Base-by-base conservation (phyloP, 1,140 invertebrate genomes). In the Ceratoteleas bidentatus region DNA sequence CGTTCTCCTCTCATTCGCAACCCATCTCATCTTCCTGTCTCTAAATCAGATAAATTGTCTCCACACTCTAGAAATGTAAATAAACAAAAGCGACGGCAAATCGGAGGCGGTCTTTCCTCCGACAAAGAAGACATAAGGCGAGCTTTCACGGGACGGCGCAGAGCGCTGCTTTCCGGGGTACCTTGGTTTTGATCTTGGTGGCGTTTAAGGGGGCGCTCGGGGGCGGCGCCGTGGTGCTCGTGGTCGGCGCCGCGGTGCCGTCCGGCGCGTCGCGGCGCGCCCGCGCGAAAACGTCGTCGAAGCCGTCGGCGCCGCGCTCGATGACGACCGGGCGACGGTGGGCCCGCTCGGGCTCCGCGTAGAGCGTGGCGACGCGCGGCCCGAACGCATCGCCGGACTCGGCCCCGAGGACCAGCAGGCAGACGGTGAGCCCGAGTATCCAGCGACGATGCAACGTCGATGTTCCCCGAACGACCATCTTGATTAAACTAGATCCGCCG, bases 401-500 rank as follows among this genome's bases (percentile, higher is more conserved):
- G 47, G 87, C 84, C 40, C 88, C 77, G 7, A 50, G 56, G 9
- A 47, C 8, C 8, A 66, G 14, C 57, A 88, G 47, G 45, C 87
- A 74, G 16, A 88, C 84, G 50, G 85, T 70, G 64, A 88, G 52
- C 34, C 57, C 57, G 56, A 77, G 69, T 69, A 77, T 45, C 38
- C 84, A 81, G 43, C 79, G 70, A 32, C 84, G 86, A 80, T 83
- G 86, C 38, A 85, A 65, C 53, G 77, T 84, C 86, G 87, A 87
- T 77, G 79, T 88, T 83, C 70, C 68, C 87, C 88, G 86, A 80
- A 86, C 90, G 83, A 90, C 89, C 90, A 90, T 90, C 87, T 91
- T 90, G 89, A 66, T 56, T 62, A 64, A 76, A 84, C 82, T 81
- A 70, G 78, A 76, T 66, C 60, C 33, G 14, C 54, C 40, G 56